These are phyloP conservation scores for Thermophis baileyi DNA, from an alignment of 2,113 vertebrate genomes.

Conservation along the genomic window DNA sequence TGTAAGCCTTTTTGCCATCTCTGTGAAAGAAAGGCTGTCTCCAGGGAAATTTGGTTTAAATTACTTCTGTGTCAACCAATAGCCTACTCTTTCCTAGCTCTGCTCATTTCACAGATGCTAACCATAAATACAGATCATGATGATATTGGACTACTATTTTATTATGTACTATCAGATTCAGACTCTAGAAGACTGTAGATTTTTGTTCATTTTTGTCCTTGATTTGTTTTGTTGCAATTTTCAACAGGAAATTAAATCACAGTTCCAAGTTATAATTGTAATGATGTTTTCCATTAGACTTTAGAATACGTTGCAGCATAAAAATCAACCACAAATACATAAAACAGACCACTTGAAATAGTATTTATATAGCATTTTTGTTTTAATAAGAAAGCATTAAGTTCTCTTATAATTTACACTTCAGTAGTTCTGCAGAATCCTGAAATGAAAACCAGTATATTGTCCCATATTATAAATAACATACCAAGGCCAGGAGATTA, in stretches of 20 bases:
- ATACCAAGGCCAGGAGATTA: not conserved
- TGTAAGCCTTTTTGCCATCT: constrained; percentile 52
- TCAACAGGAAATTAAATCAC: not conserved
- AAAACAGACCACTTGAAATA: not conserved
- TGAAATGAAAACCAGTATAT: not conserved
- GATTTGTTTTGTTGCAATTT: not conserved
- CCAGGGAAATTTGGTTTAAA: constrained; percentile 58
- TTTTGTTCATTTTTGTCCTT: not conserved
- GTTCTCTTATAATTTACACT: not conserved
- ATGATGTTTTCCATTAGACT: not conserved
- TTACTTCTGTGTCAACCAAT: constrained; percentile 48
- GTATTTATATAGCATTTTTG: not conserved
- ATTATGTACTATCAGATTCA: not conserved
- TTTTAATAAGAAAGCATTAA: not conserved
- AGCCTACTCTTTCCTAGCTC: constrained; percentile 42
- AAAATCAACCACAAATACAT: not conserved
- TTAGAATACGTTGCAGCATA: not conserved
- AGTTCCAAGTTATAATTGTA: not conserved
- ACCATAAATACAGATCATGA: constrained; percentile 44
- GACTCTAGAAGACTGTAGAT: not conserved
- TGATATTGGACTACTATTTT: constrained; percentile 23
- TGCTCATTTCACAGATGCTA: constrained; percentile 48
- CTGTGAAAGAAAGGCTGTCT: constrained; percentile 47
- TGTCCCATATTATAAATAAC: not conserved
- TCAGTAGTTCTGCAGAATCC: not conserved